Percentiles rank a stretch among this genome's conserved stretches.
phyloP scores from a whole-genome alignment of 2,888 invertebrate species.

The Eupithecia inturbata region DNA sequence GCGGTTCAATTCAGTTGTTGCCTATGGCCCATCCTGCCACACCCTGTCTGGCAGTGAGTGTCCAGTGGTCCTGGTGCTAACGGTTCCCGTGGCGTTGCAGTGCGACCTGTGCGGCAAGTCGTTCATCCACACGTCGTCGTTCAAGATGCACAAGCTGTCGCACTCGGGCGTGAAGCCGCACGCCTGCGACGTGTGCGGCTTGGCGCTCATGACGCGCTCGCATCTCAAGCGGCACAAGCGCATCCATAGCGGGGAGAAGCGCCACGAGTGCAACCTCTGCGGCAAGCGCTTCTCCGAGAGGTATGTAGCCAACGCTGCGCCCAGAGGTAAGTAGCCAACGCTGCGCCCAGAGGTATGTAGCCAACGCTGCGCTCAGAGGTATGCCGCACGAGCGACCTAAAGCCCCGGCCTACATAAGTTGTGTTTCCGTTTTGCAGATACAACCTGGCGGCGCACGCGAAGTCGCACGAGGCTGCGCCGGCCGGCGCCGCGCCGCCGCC shows the following conservation, averaged over 20 bases:
- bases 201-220: conserved; percentile 86
- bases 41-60: too few species aligned
- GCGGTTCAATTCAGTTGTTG: neutral
- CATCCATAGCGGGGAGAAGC: conserved; percentile 86
- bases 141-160: conserved; percentile 87
- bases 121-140: conserved; percentile 88
- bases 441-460: conserved; percentile 78
- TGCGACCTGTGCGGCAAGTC: conserved; percentile 86
- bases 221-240: conserved; percentile 88
- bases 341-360: neutral
- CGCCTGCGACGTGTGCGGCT: conserved; percentile 85
- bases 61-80: neutral
- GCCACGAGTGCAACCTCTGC: conserved; percentile 83
- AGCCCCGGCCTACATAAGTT: neutral
- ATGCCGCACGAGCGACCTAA: neutral
- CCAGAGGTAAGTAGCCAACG: neutral
- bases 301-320: conserved; percentile 48
- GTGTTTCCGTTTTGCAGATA: conserved; percentile 49
- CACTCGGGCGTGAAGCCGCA: conserved; percentile 86
- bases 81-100: conserved; percentile 55
- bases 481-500: conserved; percentile 33
- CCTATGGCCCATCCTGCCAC: too few species aligned
- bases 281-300: conserved; percentile 85
- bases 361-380: too few species aligned
- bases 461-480: conserved; percentile 64